Base-by-base conservation (phyloP, 2,888 invertebrate species). In the Hololepta plana region DNA sequence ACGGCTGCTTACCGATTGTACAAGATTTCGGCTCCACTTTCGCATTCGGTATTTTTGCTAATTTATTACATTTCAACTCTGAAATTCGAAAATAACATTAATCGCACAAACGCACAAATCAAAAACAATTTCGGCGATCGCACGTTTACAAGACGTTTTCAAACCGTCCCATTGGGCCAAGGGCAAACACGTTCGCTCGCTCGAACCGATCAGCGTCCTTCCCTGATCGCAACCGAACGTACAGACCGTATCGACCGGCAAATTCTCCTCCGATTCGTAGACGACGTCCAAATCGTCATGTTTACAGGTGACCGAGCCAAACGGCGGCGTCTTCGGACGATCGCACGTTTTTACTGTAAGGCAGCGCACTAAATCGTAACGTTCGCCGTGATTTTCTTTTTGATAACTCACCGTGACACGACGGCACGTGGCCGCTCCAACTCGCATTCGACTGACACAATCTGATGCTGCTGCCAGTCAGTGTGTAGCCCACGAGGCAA, bases 151-250 rank as follows among this genome's bases (percentile, higher is more conserved):
- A 24, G 64, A 57, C 1, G 67, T 62, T 33, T 62, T 63, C 7
- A 73, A 51, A 2, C 75, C 75, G 39, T 72, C 71, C 75, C 75
- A 76, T 42, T 64, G 59, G 1, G 69, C 65, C 22, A 72, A 52
- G 0, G 73, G 71, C 22, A 76, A 51, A 40, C 75, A 76, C 14
- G 64, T 67, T 19, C 74, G 49, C 33, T 61, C 60, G 33, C 57
- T 55, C 9, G 73, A 71, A 1, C 74, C 74, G 11, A 69, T 62
- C 23, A 73, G 49, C 35, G 62, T 59, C 43, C 61, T 66, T 1
- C 73, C 74, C n/a, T 55, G 51, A 29, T 64, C 59, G 41, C 75
- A 76, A 8, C 56, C 55, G 40, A 72, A 72, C 16, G 58, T 57
- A 39, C 75, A 76, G 23, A 64, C 62, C 0, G 73, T 68, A 37